phyloP scores from a whole-genome alignment of 2,888 invertebrate species.

The Phasia obesa region DNA sequence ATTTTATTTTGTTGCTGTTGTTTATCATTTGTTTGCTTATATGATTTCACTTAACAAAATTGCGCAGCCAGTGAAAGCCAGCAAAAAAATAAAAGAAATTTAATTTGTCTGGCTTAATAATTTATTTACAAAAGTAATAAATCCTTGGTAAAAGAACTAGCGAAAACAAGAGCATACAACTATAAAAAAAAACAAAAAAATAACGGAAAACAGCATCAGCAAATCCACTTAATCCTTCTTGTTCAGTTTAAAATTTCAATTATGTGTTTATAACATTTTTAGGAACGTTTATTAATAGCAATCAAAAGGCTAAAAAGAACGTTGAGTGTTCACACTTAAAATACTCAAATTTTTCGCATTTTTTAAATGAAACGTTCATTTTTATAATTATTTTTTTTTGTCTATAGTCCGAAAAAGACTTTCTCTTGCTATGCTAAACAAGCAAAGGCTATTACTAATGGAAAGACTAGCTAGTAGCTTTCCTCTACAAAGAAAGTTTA shows the following conservation, averaged over 20 bases:
- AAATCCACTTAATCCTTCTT: constrained; percentile 51
- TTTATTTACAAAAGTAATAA: constrained; percentile 69
- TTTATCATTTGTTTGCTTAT: constrained; percentile 1
- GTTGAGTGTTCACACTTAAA: too few relatives aligned
- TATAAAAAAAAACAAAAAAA: neutral
- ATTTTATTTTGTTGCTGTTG: constrained; percentile 16
- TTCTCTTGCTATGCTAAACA: neutral
- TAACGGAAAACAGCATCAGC: constrained; percentile 5
- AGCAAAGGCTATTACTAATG: too few relatives aligned
- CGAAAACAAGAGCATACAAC: neutral
- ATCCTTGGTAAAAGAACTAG: constrained; percentile 31
- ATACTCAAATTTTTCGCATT: too few relatives aligned
- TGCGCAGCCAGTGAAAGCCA: neutral
- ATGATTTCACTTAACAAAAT: constrained; percentile 12
- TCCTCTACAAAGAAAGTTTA: too few relatives aligned
- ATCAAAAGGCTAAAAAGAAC: neutral
- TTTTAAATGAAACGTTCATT: too few relatives aligned
- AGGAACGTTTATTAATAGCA: neutral
- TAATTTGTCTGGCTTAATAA: constrained; percentile 70
- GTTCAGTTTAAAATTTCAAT: constrained; percentile 11
- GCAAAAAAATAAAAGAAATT: constrained; percentile 49
- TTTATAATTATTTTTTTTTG: too few relatives aligned
- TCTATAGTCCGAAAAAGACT: too few relatives aligned
- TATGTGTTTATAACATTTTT: constrained; percentile 5
- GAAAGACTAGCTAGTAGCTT: too few relatives aligned